phyloP scores from a whole-genome alignment of 2,888 invertebrate genomes.

The Morpho deidamia region DNA sequence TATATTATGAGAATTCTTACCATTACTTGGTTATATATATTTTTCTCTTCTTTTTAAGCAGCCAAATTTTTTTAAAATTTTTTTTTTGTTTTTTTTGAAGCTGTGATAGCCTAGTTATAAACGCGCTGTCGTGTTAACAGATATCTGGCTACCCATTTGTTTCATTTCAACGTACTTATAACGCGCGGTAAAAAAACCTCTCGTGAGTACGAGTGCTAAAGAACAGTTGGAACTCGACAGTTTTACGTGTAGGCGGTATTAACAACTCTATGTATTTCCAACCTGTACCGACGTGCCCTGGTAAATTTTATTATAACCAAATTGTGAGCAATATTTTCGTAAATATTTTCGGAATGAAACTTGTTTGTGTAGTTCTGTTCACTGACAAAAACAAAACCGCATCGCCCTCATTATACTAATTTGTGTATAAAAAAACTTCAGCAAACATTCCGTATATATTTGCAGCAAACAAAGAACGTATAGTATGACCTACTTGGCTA shows the following conservation, averaged over 20 bases:
- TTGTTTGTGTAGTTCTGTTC: slow-evolving; percentile 54
- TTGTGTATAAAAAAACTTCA: not conserved
- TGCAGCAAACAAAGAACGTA: too few species aligned
- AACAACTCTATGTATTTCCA: slow-evolving; percentile 43
- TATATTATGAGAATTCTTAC: too few species aligned
- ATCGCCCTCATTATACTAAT: slow-evolving; percentile 4
- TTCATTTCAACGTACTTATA: too few species aligned
- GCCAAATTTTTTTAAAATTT: not conserved
- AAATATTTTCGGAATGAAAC: slow-evolving; percentile 67
- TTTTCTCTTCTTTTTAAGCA: not conserved
- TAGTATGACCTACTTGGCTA: too few species aligned
- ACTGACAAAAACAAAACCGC: slow-evolving; percentile 32
- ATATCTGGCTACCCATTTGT: too few species aligned
- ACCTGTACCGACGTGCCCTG: slow-evolving; percentile 43
- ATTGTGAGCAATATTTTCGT: slow-evolving; percentile 73
- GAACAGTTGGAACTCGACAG: too few species aligned
- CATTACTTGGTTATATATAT: too few species aligned
- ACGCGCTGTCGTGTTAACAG: too few species aligned
- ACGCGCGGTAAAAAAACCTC: too few species aligned
- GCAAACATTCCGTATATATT: not conserved
- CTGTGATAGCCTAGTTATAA: too few species aligned
- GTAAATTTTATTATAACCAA: slow-evolving; percentile 72
- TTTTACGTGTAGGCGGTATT: slow-evolving; percentile 24
- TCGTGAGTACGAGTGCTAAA: too few species aligned
- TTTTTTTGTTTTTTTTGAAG: too few species aligned